These are phyloP conservation scores for Poecilia picta DNA, from an alignment of 2,797 vertebrate genomes.

Conservation along the genomic window DNA sequence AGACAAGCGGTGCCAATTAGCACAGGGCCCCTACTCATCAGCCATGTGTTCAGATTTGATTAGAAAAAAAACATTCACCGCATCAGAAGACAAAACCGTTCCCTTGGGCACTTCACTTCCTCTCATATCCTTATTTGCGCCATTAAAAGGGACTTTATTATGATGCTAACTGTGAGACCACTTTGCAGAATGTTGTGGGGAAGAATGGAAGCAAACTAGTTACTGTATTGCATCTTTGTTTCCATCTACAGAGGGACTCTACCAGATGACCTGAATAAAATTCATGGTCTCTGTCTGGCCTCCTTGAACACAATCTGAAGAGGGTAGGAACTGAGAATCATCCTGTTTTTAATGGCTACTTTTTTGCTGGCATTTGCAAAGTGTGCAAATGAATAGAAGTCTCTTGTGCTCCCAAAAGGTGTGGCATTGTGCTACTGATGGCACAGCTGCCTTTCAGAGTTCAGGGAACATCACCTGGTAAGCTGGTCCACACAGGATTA, in stretches of 20 bases:
- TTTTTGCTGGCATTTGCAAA: slow-evolving; percentile 60
- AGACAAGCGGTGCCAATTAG: slow-evolving; percentile 82
- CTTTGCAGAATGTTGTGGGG: slow-evolving; percentile 50
- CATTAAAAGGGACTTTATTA: slow-evolving; percentile 77
- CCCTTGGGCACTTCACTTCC: slow-evolving; percentile 66
- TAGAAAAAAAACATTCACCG: slow-evolving; percentile 68
- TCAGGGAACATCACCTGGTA: slow-evolving; percentile 66
- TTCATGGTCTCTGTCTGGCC: slow-evolving; percentile 59
- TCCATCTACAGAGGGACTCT: slow-evolving; percentile 55
- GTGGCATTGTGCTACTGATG: slow-evolving; percentile 65
- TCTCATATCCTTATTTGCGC: slow-evolving; percentile 76
- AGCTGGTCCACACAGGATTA: slow-evolving; percentile 29
- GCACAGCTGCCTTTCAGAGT: slow-evolving; percentile 70
- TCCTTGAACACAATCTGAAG: slow-evolving; percentile 69
- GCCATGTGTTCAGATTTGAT: slow-evolving; percentile 78
- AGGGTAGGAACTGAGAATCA: slow-evolving; percentile 60
- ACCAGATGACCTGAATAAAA: slow-evolving; percentile 62
- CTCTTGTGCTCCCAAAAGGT: slow-evolving; percentile 60
- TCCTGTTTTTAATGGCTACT: slow-evolving; percentile 69
- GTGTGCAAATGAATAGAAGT: slow-evolving; percentile 66
- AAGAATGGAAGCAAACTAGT: slow-evolving; percentile 45
- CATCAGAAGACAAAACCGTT: slow-evolving; percentile 73
- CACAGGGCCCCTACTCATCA: slow-evolving; percentile 68
- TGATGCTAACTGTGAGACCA: slow-evolving; percentile 78
- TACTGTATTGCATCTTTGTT: slow-evolving; percentile 75